Evolutionary conservation across 1,140 invertebrate species (phyloP).

Genomic region (Drosophila gunungcola): DNA sequence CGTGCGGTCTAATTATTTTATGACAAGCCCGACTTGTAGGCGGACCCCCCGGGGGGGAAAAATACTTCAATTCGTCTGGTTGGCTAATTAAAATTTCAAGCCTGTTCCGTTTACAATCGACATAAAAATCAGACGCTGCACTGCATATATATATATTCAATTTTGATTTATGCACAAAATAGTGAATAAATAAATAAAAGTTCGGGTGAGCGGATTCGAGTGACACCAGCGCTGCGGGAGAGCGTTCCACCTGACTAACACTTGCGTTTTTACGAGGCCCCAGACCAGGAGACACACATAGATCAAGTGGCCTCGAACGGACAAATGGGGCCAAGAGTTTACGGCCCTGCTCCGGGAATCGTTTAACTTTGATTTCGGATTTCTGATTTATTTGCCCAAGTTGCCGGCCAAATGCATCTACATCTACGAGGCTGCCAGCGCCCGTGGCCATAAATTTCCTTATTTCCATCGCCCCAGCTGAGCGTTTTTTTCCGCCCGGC

Average conservation of each 20-base stretch:
- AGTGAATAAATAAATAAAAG: slow-evolving; percentile 44
- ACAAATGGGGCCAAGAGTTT: slow-evolving; percentile 7
- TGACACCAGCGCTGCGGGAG: slow-evolving; percentile 51
- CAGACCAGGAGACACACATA: slow-evolving; percentile 15
- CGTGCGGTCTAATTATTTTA: slow-evolving; percentile 83
- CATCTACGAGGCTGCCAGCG: slow-evolving; percentile 25
- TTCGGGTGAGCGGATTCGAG: slow-evolving; percentile 34
- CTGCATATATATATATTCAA: slow-evolving; percentile 1
- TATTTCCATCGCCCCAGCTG: slow-evolving; percentile 48
- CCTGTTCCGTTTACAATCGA: slow-evolving; percentile 30
- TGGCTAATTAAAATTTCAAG: slow-evolving; percentile 75
- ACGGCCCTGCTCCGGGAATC: slow-evolving; percentile 43
- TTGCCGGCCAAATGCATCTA: slow-evolving; percentile 45
- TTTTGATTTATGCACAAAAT: slow-evolving; percentile 40
- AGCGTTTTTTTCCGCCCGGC: slow-evolving; percentile 13
- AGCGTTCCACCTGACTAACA: slow-evolving; percentile 59
- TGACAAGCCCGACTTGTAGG: slow-evolving; percentile 56
- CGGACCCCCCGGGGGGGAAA: slow-evolving; percentile 6
- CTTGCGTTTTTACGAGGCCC: slow-evolving; percentile 52
- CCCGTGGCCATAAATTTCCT: slow-evolving; percentile 63
- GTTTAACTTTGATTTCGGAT: slow-evolving; percentile 68
- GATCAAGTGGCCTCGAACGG: slow-evolving; percentile 13
- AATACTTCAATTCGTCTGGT: slow-evolving; percentile 51
- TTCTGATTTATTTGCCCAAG: slow-evolving; percentile 67
- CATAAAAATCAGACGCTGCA: slow-evolving; percentile 33